These are phyloP conservation scores for Rhagonycha fulva DNA, from an alignment of 2,888 invertebrate genomes.

Conservation along the genomic window DNA sequence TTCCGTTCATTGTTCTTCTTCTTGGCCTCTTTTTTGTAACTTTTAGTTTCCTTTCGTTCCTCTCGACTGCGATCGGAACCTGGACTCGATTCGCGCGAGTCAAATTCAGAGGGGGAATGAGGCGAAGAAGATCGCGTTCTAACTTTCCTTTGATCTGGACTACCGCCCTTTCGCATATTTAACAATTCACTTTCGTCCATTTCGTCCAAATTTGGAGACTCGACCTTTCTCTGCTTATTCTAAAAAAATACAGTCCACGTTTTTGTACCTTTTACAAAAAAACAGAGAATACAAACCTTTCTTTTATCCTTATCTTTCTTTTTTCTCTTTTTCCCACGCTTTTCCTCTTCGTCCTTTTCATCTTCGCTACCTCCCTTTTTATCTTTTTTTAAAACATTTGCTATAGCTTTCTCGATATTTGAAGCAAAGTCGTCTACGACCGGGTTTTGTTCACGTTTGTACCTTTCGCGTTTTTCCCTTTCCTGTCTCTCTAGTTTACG, in stretches of 20 bases:
- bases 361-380: conserved; percentile 53
- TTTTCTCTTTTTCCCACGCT: conserved; percentile 62
- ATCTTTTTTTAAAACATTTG: conserved; percentile 74
- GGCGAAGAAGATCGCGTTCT: conserved; percentile 39
- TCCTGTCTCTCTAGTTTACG: conserved; percentile 52
- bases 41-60: conserved; percentile 24
- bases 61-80: conserved; percentile 49
- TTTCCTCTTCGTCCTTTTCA: conserved; percentile 57
- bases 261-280: conserved; percentile 28
- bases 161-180: conserved; percentile 73
- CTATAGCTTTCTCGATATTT: conserved; percentile 77
- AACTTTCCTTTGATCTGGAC: conserved; percentile 54
- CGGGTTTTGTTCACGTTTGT: conserved; percentile 42
- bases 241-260: neutral
- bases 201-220: conserved; percentile 54
- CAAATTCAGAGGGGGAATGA: conserved; percentile 49
- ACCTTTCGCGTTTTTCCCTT: conserved; percentile 45
- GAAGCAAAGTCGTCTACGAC: conserved; percentile 75
- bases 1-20: conserved; percentile 27
- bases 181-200: conserved; percentile 81
- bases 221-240: conserved; percentile 58
- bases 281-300: conserved; percentile 44
- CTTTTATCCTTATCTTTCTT: conserved; percentile 60
- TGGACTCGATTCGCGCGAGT: conserved; percentile 63
- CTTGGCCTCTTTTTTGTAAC: conserved; percentile 23